Base-by-base conservation (phyloP, 2,113 vertebrate genomes). In the Puma concolor region DNA sequence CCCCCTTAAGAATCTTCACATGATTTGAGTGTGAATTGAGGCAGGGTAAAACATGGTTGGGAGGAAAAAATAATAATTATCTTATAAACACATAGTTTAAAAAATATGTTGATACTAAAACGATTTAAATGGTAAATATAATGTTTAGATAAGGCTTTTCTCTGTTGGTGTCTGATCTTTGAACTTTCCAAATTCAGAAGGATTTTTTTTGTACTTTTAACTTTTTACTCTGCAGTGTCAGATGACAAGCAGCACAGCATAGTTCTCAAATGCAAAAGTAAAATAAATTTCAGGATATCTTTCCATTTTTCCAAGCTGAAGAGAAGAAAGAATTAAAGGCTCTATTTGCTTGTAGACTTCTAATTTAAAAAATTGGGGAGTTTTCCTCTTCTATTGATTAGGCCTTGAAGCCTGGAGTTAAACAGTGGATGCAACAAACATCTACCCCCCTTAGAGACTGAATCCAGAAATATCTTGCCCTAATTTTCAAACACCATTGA, bases 341-440 rank as follows among this genome's bases (percentile, higher is more conserved):
- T 89, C 95, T 95, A 50, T 96, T 94, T 93, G 21, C 23, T 66
- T 94, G 50, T 21, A 69, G 74, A 87, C 36, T 57, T 88, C 60
- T 69, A 92, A 94, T 57, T 94, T 82, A 87, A 89, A 89, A 96
- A 83, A 27, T 80, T 86, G 33, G 79, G 16, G 80, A 63, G 10
- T 60, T 93, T 97, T 90, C 69, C 66, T 84, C 9, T 69, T 90
- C 27, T 95, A 50, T 27, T 94, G 60, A 92, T 89, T 96, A 89
- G 7, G 44, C 63, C 60, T 86, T 89, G 67, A 95, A 87, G 31
- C 29, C 33, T 94, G 87, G 33, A 38, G 63, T 52, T 82, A 92
- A 77, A 63, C 13, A 86, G 31, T 67, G 72, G 41, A 81, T 94
- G 71, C 38, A 54, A 94, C 48, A 87, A 85, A 97, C 31, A 92